Conservation (phyloP, 30 jellyfish, hydroid and myxozoan species). For the Mastigias papua region DNA sequence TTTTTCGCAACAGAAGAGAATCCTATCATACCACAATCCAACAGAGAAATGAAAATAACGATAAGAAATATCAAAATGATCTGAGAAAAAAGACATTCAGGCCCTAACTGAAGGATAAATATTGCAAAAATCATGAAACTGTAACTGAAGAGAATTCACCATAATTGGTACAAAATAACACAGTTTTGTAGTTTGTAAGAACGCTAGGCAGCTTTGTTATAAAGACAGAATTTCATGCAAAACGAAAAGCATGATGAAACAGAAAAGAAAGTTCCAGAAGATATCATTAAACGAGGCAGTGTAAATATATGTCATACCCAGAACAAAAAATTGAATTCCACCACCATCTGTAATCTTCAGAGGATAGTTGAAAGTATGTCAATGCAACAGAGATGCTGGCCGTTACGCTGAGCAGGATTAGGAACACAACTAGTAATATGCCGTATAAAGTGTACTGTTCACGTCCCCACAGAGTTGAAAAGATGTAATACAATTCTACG, state of each 20-base stretch:
- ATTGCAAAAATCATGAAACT: too few species aligned
- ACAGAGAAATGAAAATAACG: too few species aligned
- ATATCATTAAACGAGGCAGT: neutral
- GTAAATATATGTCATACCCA: constrained; percentile 90
- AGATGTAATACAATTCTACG: constrained; percentile 89
- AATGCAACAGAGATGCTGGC: constrained; percentile 93
- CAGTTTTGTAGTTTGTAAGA: too few species aligned
- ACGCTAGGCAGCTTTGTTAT: too few species aligned
- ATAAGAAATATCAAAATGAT: too few species aligned
- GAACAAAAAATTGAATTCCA: constrained; percentile 89
- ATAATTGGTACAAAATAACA: too few species aligned
- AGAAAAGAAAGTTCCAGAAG: neutral
- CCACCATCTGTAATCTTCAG: constrained; percentile 98
- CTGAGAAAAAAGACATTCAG: too few species aligned
- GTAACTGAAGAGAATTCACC: too few species aligned
- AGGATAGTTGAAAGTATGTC: constrained; percentile 93
- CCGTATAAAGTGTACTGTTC: constrained; percentile 93
- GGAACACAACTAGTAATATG: constrained; percentile 80
- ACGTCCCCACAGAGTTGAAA: constrained; percentile 96
- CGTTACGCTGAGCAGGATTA: constrained; percentile 89
- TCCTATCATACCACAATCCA: too few species aligned
- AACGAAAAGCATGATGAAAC: neutral
- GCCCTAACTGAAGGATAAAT: too few species aligned
- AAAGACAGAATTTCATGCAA: neutral
- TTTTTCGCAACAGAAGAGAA: too few species aligned